Conservation (phyloP, 2,797 vertebrate species). For the Siniperca undulata region DNA sequence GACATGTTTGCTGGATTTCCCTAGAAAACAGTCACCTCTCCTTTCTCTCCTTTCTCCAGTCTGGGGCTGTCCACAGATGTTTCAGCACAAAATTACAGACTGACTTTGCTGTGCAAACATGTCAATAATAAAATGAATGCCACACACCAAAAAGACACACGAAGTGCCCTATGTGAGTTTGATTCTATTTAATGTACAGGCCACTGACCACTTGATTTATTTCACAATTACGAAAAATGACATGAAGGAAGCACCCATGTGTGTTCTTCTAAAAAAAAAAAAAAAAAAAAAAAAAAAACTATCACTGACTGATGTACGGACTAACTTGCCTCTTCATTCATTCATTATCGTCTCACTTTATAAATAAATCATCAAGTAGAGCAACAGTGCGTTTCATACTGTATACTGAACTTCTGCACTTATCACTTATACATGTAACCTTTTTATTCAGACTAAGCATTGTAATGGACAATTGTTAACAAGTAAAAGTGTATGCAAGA, state of each 20-base stretch:
- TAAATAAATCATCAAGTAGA: constrained; percentile 42
- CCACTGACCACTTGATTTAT: neutral
- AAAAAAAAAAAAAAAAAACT: constrained; percentile 22
- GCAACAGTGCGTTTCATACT: constrained; percentile 9
- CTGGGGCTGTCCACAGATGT: constrained; percentile 12
- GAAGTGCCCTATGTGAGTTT: neutral
- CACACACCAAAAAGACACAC: neutral
- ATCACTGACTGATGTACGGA: neutral
- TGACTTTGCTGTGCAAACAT: constrained; percentile 19
- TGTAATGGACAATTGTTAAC: neutral
- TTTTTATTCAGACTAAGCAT: neutral
- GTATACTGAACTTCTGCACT: constrained; percentile 2
- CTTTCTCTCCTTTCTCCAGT: constrained; percentile 14
- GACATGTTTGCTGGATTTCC: constrained; percentile 47
- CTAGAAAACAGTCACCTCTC: constrained; percentile 38
- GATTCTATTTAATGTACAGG: constrained; percentile 4
- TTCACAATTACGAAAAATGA: constrained; percentile 24
- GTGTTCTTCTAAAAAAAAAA: neutral
- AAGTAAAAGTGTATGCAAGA: neutral
- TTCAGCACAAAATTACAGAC: constrained; percentile 8
- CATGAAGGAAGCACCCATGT: neutral
- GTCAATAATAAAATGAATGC: constrained; percentile 3
- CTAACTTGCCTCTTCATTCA: constrained; percentile 20
- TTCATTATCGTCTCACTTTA: constrained; percentile 22
- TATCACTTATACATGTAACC: neutral